Percentiles rank a stretch among this genome's conserved stretches.
phyloP scores from a whole-genome alignment of 2,888 invertebrate genomes.

The Gasteruption jaculator region DNA sequence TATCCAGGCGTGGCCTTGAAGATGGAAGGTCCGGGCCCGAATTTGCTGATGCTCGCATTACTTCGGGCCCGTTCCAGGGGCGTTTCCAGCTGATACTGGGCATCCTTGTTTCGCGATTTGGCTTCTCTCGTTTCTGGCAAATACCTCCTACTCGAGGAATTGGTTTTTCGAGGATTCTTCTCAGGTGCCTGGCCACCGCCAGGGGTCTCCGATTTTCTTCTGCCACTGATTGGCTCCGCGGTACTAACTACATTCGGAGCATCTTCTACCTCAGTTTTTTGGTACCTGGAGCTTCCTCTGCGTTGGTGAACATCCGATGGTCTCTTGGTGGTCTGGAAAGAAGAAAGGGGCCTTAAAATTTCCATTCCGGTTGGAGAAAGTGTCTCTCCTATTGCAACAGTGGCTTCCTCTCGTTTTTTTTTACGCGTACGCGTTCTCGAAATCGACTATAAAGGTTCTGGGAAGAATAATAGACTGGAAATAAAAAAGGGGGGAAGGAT shows the following conservation, averaged over 20 bases:
- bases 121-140: conserved; percentile 3
- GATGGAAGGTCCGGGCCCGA: conserved; percentile 20
- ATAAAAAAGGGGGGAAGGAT: no score
- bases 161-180: not conserved
- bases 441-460: no score
- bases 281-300: not conserved
- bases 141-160: conserved; percentile 7
- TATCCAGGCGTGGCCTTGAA: conserved; percentile 21
- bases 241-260: not conserved
- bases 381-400: no score
- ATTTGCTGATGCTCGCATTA: not conserved
- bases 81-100: conserved; percentile 1
- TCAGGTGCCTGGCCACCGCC: no score
- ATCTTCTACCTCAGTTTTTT: not conserved
- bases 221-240: conserved; percentile 2
- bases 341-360: no score
- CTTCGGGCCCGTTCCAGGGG: not conserved
- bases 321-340: no score
- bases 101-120: not conserved
- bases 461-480: no score
- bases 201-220: no score
- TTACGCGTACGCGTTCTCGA: no score
- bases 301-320: no score
- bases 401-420: no score
- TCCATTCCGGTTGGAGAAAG: no score